A percentile compares a stretch with the other conserved stretches of the same genome.
Conservation (phyloP, 2,113 vertebrate genomes). For the Himantopus leucocephalus region DNA sequence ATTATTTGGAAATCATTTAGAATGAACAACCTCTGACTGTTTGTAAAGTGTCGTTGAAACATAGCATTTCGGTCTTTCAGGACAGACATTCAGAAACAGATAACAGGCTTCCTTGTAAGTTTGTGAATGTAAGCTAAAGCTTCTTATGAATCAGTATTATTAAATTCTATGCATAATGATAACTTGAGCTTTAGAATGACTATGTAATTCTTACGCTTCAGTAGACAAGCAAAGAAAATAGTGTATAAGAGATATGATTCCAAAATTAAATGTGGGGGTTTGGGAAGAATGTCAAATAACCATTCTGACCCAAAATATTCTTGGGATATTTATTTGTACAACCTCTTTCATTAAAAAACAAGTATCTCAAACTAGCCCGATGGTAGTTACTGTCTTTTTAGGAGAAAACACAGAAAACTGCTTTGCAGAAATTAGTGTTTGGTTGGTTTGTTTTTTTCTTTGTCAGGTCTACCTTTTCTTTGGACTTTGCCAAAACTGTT, state of each 20-base stretch:
- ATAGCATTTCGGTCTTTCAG: neutral
- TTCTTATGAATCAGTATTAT: neutral
- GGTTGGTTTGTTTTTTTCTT: neutral
- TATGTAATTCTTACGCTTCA: constrained; percentile 30
- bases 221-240: constrained; percentile 44
- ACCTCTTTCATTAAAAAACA: neutral
- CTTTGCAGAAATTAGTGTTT: neutral
- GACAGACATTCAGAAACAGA: neutral
- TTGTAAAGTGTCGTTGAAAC: constrained; percentile 24
- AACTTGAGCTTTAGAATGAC: constrained; percentile 38
- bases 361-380: neutral
- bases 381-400: neutral
- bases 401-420: neutral
- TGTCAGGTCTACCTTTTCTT: neutral
- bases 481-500: neutral
- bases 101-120: neutral
- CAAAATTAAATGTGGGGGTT: constrained; percentile 50
- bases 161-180: constrained; percentile 37
- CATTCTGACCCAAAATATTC: neutral
- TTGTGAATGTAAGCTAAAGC: neutral
- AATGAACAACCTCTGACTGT: neutral
- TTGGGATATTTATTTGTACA: constrained; percentile 36
- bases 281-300: constrained; percentile 5
- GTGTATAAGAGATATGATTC: neutral
- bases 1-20: neutral